These are phyloP conservation scores for Entomyzon cyanotis DNA, from an alignment of 2,113 vertebrate genomes.

Conservation along the genomic window DNA sequence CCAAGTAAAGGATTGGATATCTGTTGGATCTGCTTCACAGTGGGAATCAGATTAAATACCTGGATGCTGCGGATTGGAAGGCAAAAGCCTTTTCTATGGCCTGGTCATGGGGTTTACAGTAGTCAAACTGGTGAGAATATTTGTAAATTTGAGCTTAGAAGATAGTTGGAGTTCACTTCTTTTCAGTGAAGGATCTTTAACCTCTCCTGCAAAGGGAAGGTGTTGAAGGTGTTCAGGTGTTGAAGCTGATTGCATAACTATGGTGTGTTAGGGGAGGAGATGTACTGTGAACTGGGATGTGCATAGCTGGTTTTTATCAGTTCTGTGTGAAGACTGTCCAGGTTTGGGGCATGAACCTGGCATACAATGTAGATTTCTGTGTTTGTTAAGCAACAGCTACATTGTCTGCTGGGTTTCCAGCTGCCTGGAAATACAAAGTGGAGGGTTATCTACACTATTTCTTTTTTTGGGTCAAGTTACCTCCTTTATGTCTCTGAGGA, in stretches of 20 bases:
- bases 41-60: background rate
- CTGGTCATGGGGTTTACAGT: background rate
- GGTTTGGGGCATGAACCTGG: constrained; percentile 93
- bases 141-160: background rate
- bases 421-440: constrained; percentile 78
- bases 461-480: background rate
- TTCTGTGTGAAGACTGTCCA: constrained; percentile 34
- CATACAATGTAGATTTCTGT: constrained; percentile 99
- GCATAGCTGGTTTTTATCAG: background rate
- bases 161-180: background rate
- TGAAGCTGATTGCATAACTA: background rate
- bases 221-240: no score
- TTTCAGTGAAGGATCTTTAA: background rate
- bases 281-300: background rate
- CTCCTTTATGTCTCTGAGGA: background rate
- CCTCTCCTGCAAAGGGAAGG: background rate
- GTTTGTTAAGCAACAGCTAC: constrained; percentile 98
- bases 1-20: constrained; percentile 3
- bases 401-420: constrained; percentile 99
- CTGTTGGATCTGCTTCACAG: background rate
- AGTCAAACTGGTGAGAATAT: background rate
- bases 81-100: background rate
- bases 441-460: background rate
- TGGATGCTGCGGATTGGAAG: background rate
- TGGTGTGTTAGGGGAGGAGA: background rate